These are phyloP conservation scores for Acanthopleura granulata DNA, from an alignment of 2,888 invertebrate species.

Conservation along the genomic window DNA sequence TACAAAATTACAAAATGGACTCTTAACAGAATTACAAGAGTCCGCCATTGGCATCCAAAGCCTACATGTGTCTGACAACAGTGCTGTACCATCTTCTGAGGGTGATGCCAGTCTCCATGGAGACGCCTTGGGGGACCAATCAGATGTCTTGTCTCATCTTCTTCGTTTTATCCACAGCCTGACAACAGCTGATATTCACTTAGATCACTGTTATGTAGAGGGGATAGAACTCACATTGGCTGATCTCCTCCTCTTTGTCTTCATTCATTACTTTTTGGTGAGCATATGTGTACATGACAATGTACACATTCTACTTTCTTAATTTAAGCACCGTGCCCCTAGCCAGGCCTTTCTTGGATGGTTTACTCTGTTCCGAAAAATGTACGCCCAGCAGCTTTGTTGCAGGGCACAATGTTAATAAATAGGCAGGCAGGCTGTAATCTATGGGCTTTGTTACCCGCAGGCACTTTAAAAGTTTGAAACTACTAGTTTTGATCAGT, in stretches of 20 bases:
- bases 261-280: slow-evolving; percentile 68
- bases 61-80: background rate
- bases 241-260: slow-evolving; percentile 85
- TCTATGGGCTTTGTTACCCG: too few species aligned
- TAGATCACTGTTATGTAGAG: slow-evolving; percentile 83
- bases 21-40: background rate
- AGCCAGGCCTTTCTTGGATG: too few species aligned
- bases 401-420: too few species aligned
- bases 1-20: background rate
- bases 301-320: too few species aligned
- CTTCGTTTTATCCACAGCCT: slow-evolving; percentile 35
- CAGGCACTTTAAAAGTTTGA: too few species aligned
- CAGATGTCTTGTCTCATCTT: background rate
- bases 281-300: slow-evolving; percentile 26
- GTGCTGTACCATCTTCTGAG: background rate
- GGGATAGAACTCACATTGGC: slow-evolving; percentile 86
- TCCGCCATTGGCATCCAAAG: background rate
- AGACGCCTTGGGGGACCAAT: background rate
- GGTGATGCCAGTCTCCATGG: background rate
- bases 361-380: too few species aligned
- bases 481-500: too few species aligned
- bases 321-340: too few species aligned
- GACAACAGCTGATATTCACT: slow-evolving; percentile 42
- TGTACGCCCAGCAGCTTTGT: too few species aligned
- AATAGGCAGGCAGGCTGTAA: too few species aligned